A percentile compares a stretch with the other conserved stretches of the same genome.
phyloP scores from a whole-genome alignment of 2,888 invertebrate species.

The Euzophera pinguis region DNA sequence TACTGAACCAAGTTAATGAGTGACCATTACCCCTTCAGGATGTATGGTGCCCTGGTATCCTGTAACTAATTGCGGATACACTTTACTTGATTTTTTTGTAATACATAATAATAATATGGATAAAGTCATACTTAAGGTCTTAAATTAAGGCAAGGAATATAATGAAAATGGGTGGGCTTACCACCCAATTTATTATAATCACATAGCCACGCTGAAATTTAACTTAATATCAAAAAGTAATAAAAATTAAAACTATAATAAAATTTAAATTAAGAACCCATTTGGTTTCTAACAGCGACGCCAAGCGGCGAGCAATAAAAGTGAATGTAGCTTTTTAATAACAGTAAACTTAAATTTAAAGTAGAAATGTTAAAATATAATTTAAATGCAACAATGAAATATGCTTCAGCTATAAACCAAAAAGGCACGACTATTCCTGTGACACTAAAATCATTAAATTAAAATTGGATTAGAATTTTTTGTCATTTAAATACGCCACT shows the following conservation, averaged over 20 bases:
- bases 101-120: no score
- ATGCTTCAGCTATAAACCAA: slow-evolving; percentile 1
- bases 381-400: slow-evolving; percentile 5
- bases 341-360: slow-evolving; percentile 9
- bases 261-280: slow-evolving; percentile 10
- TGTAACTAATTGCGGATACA: no score
- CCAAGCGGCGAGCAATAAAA: slow-evolving; percentile 2
- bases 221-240: background rate
- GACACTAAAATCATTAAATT: no score
- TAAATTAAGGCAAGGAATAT: no score
- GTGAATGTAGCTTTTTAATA: slow-evolving; percentile 6
- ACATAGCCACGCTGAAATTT: background rate
- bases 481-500: no score
- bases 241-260: slow-evolving; percentile 15
- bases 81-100: no score
- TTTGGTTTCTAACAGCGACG: background rate
- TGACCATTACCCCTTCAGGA: slow-evolving; percentile 7
- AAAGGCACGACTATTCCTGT: no score
- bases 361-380: background rate
- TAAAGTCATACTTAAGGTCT: no score
- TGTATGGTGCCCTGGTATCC: slow-evolving; percentile 16
- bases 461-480: no score
- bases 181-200: slow-evolving; percentile 5
- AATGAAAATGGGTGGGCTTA: no score
- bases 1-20: slow-evolving; percentile 10